Conservation (phyloP, 2,797 vertebrate genomes). For the Phrynocephalus vlangalii region DNA sequence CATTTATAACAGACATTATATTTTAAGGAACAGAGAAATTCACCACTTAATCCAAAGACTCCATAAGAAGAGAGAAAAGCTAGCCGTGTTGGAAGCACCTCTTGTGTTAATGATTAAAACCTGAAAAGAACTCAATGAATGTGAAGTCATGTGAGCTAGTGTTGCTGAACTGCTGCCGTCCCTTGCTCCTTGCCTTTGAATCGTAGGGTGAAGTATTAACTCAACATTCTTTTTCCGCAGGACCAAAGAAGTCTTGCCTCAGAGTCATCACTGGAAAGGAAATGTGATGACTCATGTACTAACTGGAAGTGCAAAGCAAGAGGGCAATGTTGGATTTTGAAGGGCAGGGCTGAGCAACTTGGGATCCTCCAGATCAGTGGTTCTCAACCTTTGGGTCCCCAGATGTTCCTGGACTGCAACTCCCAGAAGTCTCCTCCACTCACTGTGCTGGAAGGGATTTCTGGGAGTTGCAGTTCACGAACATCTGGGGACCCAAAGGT, state of each 20-base stretch:
- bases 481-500: no score
- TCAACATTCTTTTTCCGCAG: background rate
- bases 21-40: background rate
- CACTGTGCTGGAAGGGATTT: no score
- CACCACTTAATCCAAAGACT: background rate
- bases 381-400: no score
- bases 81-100: background rate
- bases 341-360: background rate
- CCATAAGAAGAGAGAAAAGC: background rate
- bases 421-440: no score
- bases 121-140: constrained; percentile 25
- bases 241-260: constrained; percentile 54
- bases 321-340: no score
- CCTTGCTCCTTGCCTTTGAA: constrained; percentile 2
- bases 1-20: no score
- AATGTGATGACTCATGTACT: constrained; percentile 3
- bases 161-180: constrained; percentile 5
- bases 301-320: no score
- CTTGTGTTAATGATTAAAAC: constrained; percentile 8
- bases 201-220: constrained; percentile 71
- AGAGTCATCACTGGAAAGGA: constrained; percentile 2
- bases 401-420: no score
- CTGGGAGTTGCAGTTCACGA: no score
- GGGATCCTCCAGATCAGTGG: background rate
- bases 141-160: constrained; percentile 59